Percentiles rank a stretch among this genome's conserved stretches.
phyloP scores from a whole-genome alignment of 2,797 vertebrate species.

The Melanotaenia maccullochi region DNA sequence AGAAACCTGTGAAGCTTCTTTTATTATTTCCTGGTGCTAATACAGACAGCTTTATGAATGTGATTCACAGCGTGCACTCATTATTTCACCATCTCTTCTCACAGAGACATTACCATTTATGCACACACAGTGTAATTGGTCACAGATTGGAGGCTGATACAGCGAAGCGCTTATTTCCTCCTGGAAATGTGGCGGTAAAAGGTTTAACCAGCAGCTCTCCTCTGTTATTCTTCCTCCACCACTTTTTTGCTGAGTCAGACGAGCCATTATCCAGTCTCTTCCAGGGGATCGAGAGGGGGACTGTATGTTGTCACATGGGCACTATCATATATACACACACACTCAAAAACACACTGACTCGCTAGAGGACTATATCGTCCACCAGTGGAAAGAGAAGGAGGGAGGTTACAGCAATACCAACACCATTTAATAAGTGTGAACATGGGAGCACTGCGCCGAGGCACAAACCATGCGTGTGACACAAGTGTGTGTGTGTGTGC shows the following conservation, averaged over 20 bases:
- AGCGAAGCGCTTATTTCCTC: conserved; percentile 61
- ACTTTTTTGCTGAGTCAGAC: conserved; percentile 73
- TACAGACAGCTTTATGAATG: conserved; percentile 60
- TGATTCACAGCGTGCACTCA: conserved; percentile 62
- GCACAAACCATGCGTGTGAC: conserved; percentile 39
- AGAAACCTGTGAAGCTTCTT: conserved; percentile 44
- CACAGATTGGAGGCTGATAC: conserved; percentile 66
- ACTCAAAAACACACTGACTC: conserved; percentile 12
- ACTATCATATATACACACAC: conserved; percentile 10
- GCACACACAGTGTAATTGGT: conserved; percentile 66
- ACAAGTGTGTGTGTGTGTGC: conserved; percentile 4
- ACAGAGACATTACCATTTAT: conserved; percentile 62
- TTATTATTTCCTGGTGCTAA: conserved; percentile 42
- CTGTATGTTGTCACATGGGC: conserved; percentile 11
- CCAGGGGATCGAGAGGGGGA: conserved; percentile 16
- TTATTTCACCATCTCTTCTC: conserved; percentile 63
- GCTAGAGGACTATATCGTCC: conserved; percentile 43
- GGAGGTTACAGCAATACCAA: conserved; percentile 70
- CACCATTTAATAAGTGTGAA: conserved; percentile 82
- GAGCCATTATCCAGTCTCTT: conserved; percentile 66
- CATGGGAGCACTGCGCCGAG: conserved; percentile 50
- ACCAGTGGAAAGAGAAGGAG: conserved; percentile 63
- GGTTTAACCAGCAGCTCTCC: conserved; percentile 38
- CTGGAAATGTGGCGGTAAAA: conserved; percentile 58
- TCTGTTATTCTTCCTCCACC: conserved; percentile 15